Evolutionary conservation across 2,888 invertebrate genomes (phyloP).

Genomic region (Ectemnius lituratus): DNA sequence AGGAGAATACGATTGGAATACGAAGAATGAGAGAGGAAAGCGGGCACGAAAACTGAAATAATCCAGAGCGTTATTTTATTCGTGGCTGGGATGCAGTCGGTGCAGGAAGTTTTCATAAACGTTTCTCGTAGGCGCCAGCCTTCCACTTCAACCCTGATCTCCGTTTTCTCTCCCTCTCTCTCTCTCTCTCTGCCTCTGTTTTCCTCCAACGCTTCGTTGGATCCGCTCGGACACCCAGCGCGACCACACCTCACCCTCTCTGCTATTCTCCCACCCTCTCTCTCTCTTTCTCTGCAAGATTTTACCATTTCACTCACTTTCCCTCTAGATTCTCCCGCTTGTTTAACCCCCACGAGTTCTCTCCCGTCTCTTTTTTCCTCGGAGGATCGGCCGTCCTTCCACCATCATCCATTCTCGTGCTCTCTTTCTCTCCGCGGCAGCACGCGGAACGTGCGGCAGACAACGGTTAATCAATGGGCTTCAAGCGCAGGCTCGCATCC

Average conservation of each 20-base stretch:
- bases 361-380: conserved; percentile 22
- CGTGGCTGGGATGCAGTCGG: conserved; percentile 59
- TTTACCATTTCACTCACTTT: neutral
- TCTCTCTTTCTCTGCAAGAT: no score
- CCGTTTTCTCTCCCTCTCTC: conserved; percentile 10
- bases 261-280: no score
- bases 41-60: conserved; percentile 40
- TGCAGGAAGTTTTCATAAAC: conserved; percentile 73
- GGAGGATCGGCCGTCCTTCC: conserved; percentile 22
- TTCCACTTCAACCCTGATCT: no score
- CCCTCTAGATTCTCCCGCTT: conserved; percentile 5
- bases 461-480: conserved; percentile 77
- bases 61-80: conserved; percentile 61
- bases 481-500: conserved; percentile 72
- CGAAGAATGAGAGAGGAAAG: conserved; percentile 3
- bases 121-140: conserved; percentile 60
- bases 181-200: neutral
- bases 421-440: conserved; percentile 14
- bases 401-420: conserved; percentile 13
- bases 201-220: no score
- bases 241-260: no score
- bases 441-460: conserved; percentile 65
- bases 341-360: conserved; percentile 8
- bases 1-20: neutral
- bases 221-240: no score